Evolutionary conservation across 2,888 invertebrate genomes (phyloP).

Genomic region (Blomia tropicalis): DNA sequence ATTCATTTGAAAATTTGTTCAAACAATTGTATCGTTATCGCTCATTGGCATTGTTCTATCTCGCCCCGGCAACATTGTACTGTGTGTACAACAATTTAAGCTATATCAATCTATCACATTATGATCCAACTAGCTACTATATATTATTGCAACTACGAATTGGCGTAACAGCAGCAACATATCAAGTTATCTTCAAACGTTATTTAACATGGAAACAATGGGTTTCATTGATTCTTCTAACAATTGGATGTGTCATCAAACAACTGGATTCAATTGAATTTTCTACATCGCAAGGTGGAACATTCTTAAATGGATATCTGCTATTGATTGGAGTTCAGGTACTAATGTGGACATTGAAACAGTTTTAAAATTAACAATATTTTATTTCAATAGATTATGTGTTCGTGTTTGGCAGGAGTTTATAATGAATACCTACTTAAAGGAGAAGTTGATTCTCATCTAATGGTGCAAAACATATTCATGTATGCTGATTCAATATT

Average conservation of each 20-base stretch:
- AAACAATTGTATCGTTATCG: background rate
- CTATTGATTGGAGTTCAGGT: slow-evolving; percentile 1
- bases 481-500: slow-evolving; percentile 86
- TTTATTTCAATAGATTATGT: slow-evolving; percentile 45
- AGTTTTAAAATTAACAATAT: too few species aligned
- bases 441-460: slow-evolving; percentile 44
- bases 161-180: slow-evolving; percentile 73
- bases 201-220: slow-evolving; percentile 64
- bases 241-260: slow-evolving; percentile 76
- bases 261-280: slow-evolving; percentile 43
- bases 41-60: slow-evolving; percentile 54
- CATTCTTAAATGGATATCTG: background rate
- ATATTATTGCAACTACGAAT: slow-evolving; percentile 66
- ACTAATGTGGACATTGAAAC: background rate
- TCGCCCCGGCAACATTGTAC: slow-evolving; percentile 75
- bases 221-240: slow-evolving; percentile 68
- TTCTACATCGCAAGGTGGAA: background rate
- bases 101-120: slow-evolving; percentile 81
- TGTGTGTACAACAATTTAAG: slow-evolving; percentile 43
- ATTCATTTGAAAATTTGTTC: background rate
- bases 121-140: slow-evolving; percentile 33
- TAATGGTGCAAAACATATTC: slow-evolving; percentile 81
- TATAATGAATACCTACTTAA: slow-evolving; percentile 86
- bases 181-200: slow-evolving; percentile 75
- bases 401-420: slow-evolving; percentile 83